Evolutionary conservation across 2,888 invertebrate genomes (phyloP).

Genomic region (Heliconius sara): DNA sequence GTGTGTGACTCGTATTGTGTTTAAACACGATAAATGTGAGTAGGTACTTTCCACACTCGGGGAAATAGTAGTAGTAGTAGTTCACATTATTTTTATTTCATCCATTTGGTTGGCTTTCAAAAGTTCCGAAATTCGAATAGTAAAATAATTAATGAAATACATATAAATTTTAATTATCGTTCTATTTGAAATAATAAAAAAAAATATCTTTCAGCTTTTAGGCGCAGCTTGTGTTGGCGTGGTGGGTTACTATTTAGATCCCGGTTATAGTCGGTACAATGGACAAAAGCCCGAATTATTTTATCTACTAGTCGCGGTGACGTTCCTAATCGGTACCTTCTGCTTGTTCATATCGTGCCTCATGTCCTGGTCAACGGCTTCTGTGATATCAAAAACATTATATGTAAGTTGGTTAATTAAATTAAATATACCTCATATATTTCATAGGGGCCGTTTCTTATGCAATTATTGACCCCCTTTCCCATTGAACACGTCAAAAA

Average conservation of each 20-base stretch:
- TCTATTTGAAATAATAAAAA: not conserved
- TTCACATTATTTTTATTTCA: too few relatives aligned
- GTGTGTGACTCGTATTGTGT: too few relatives aligned
- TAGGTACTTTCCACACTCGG: too few relatives aligned
- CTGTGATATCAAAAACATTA: conserved; percentile 91
- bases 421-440: too few relatives aligned
- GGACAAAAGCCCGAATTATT: conserved; percentile 85
- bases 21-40: too few relatives aligned
- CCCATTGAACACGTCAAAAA: too few relatives aligned
- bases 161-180: not conserved
- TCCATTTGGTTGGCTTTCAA: too few relatives aligned
- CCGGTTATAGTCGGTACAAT: conserved; percentile 60
- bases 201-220: conserved; percentile 83
- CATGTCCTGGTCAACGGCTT: conserved; percentile 91
- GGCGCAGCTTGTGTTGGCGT: conserved; percentile 90
- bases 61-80: too few relatives aligned
- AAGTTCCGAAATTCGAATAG: not conserved
- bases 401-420: conserved; percentile 84
- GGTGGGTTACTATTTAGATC: conserved; percentile 83
- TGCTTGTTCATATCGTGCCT: conserved; percentile 89
- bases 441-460: too few relatives aligned
- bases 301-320: conserved; percentile 88
- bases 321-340: conserved; percentile 92
- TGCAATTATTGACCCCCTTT: too few relatives aligned
- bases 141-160: not conserved